Base-by-base conservation (phyloP, 1,140 invertebrate species). In the Paralvinella palmiformis region DNA sequence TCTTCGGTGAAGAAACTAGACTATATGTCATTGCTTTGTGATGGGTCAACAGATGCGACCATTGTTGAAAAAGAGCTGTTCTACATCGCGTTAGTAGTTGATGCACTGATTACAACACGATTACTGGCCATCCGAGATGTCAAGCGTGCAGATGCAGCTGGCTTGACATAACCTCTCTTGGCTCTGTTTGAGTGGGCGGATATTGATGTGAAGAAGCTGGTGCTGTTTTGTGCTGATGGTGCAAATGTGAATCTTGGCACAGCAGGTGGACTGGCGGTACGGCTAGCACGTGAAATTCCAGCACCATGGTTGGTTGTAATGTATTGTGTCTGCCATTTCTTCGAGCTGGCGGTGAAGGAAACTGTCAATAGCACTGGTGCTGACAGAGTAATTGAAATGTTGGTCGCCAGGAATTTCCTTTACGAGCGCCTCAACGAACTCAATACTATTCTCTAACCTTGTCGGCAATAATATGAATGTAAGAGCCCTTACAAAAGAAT, bases 1-100 rank as follows among this genome's bases (percentile, higher is more conserved):
- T 48, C 45, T 48, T 48, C 45, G n/a, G 45, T 48, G 45, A 48
- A 48, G 45, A 48, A 48, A 48, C n/a, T 24, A 48, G n/a, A 48
- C n/a, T 48, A 48, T 48, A 48, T 48, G 45, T 48, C 45, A 48
- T n/a, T 48, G 45, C 45, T 48, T 48, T 48, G n/a, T 48, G 45
- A 48, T 48, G 45, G 45, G 13, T 15, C 45, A 48, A 48, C 45
- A 48, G 45, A 48, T 3, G 3, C 27, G 45, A 48, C 45, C n/a
- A n/a, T n/a, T n/a, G n/a, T n/a, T n/a, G n/a, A n/a, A n/a, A n/a
- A n/a, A n/a, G n/a, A n/a, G n/a, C n/a, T n/a, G n/a, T n/a, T n/a
- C 45, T 4, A 48, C 13, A 48, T 48, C 45, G 27, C 45, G 15
- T 48, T 15, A 22, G 45, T 48, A 48, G 45, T 3, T 22, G 45